Conservation (phyloP, 1,140 invertebrate genomes). For the Drosophila triauraria region DNA sequence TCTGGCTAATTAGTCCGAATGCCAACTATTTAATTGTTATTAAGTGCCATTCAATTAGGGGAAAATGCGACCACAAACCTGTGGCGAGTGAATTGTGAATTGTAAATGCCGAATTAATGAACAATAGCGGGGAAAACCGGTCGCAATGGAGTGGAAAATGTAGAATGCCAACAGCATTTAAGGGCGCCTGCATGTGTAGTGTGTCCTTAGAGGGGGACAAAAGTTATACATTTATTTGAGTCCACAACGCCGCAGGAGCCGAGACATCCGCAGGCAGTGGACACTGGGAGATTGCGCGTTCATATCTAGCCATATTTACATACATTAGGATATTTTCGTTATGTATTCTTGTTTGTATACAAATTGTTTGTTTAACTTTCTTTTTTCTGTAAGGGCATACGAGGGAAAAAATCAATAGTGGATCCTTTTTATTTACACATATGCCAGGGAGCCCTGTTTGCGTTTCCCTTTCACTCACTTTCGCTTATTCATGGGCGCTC, state of each 20-base stretch:
- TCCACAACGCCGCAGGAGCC: slow-evolving; percentile 28
- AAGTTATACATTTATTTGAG: slow-evolving; percentile 51
- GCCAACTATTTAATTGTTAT: slow-evolving; percentile 34
- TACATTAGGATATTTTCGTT: slow-evolving; percentile 38
- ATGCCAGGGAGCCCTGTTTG: slow-evolving; percentile 32
- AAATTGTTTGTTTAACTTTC: slow-evolving; percentile 51
- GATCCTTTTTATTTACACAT: slow-evolving; percentile 51
- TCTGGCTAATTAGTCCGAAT: slow-evolving; percentile 16
- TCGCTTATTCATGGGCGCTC: slow-evolving; percentile 36
- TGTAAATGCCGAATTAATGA: slow-evolving; percentile 25
- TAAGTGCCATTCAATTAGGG: slow-evolving; percentile 32
- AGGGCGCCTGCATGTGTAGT: not conserved
- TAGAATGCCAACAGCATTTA: slow-evolving; percentile 1
- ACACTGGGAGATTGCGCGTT: slow-evolving; percentile 21
- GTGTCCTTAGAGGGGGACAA: slow-evolving; percentile 8
- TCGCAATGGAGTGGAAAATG: slow-evolving; percentile 16
- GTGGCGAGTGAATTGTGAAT: slow-evolving; percentile 13
- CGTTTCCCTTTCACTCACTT: slow-evolving; percentile 1
- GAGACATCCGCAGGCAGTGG: slow-evolving; percentile 19
- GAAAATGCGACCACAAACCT: slow-evolving; percentile 10
- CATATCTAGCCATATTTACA: slow-evolving; percentile 40
- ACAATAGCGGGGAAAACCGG: not conserved
- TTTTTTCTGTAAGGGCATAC: not conserved
- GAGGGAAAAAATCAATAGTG: slow-evolving; percentile 48
- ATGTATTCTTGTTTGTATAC: slow-evolving; percentile 44